These are phyloP conservation scores for Steatocranus sp. DNA, from an alignment of 2,797 vertebrate genomes.

Conservation along the genomic window DNA sequence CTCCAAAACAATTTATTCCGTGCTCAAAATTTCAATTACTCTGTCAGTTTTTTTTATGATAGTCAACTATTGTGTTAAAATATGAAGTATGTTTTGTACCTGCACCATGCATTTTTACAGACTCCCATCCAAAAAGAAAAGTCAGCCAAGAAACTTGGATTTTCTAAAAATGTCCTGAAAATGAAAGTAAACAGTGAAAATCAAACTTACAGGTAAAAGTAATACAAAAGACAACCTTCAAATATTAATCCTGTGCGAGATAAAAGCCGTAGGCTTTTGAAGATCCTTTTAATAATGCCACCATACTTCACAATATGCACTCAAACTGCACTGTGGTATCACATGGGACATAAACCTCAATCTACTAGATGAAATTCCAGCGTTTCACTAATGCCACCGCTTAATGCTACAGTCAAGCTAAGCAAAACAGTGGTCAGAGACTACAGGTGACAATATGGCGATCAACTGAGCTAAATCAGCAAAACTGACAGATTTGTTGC, in stretches of 20 bases:
- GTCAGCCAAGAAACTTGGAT: not conserved
- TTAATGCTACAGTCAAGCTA: not conserved
- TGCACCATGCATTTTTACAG: not conserved
- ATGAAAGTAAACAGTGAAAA: not conserved
- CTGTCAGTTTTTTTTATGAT: not conserved
- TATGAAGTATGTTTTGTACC: not conserved
- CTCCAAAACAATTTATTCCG: not conserved
- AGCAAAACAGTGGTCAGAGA: not conserved
- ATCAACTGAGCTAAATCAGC: not conserved
- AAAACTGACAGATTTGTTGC: not conserved
- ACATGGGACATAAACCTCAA: not conserved
- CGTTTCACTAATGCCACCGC: not conserved
- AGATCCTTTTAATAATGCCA: not conserved
- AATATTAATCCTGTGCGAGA: not conserved
- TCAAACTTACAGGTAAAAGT: not conserved
- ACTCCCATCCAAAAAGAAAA: not conserved
- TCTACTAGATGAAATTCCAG: not conserved
- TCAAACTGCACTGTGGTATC: not conserved
- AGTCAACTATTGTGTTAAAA: not conserved
- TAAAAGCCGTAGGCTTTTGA: not conserved
- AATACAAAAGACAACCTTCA: not conserved
- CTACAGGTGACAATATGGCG: no score
- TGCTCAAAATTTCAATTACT: not conserved
- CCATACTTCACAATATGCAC: not conserved
- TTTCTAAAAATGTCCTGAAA: not conserved